A percentile compares a stretch with the other conserved stretches of the same genome.
phyloP scores from a whole-genome alignment of 2,113 vertebrate genomes.

The Eira barbara region DNA sequence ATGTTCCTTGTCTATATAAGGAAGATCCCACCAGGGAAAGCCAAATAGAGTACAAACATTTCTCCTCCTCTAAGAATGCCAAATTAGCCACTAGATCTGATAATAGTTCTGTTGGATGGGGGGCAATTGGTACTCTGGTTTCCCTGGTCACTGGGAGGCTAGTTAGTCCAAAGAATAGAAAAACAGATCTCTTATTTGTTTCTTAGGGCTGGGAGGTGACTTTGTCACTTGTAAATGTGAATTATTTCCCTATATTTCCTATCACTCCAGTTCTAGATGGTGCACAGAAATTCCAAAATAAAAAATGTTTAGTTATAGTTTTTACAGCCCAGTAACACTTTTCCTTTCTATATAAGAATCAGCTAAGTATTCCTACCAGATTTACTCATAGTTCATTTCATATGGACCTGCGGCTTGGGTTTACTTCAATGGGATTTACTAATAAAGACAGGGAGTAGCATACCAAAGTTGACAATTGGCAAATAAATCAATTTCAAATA shows the following conservation, averaged over 20 bases:
- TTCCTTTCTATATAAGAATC: neutral
- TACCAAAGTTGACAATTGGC: neutral
- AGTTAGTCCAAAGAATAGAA: neutral
- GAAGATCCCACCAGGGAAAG: fast-evolving
- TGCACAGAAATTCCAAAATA: neutral
- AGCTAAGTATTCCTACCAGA: neutral
- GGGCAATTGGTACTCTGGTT: neutral
- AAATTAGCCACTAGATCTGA: neutral
- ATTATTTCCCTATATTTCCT: neutral
- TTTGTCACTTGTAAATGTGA: neutral
- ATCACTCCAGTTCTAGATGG: neutral
- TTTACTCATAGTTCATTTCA: neutral
- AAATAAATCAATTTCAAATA: neutral
- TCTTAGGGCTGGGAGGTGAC: neutral
- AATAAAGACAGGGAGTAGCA: neutral
- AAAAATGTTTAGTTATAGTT: neutral
- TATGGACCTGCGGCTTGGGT: neutral
- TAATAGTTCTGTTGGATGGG: neutral
- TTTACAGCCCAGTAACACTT: neutral
- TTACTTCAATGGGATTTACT: neutral
- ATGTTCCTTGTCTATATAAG: conserved; percentile 34
- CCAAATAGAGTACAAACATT: neutral
- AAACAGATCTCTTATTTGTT: neutral
- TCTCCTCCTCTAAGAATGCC: conserved; percentile 1
- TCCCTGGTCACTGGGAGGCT: neutral